These are phyloP conservation scores for Drosophila eohydei DNA, from an alignment of 2,888 invertebrate genomes.

Conservation along the genomic window DNA sequence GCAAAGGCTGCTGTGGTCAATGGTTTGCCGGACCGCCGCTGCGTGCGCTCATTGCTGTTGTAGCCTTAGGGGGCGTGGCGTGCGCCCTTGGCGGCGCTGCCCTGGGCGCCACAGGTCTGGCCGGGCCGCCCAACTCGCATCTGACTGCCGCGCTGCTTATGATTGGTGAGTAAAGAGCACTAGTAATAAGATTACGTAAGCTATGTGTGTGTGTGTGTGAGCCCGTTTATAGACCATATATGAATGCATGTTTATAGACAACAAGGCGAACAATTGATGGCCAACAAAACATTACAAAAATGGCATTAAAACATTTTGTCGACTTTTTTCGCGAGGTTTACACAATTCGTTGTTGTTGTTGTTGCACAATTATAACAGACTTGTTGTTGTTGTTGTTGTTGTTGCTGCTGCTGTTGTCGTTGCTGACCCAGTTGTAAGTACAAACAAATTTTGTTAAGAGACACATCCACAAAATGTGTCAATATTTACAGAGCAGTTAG, in stretches of 20 bases:
- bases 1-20: constrained; percentile 85
- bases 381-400: constrained; percentile 26
- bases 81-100: constrained; percentile 85
- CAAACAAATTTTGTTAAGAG: constrained; percentile 75
- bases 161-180: constrained; percentile 82
- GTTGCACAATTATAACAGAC: constrained; percentile 35
- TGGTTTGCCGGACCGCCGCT: constrained; percentile 85
- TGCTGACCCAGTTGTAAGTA: constrained; percentile 68
- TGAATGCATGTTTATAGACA: background rate
- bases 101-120: constrained; percentile 84
- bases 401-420: constrained; percentile 18
- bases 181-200: constrained; percentile 7
- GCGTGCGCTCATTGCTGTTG: constrained; percentile 84
- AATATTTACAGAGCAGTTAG: constrained; percentile 72
- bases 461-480: constrained; percentile 65
- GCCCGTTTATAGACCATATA: constrained; percentile 9
- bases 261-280: constrained; percentile 53
- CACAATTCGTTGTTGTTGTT: constrained; percentile 56
- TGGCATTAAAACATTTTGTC: constrained; percentile 59
- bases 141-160: constrained; percentile 84
- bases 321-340: constrained; percentile 57
- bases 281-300: constrained; percentile 40
- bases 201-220: background rate
- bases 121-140: constrained; percentile 85
- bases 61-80: constrained; percentile 85